Evolutionary conservation across 2,888 invertebrate species (phyloP).

Genomic region (Melinaea menophilus): DNA sequence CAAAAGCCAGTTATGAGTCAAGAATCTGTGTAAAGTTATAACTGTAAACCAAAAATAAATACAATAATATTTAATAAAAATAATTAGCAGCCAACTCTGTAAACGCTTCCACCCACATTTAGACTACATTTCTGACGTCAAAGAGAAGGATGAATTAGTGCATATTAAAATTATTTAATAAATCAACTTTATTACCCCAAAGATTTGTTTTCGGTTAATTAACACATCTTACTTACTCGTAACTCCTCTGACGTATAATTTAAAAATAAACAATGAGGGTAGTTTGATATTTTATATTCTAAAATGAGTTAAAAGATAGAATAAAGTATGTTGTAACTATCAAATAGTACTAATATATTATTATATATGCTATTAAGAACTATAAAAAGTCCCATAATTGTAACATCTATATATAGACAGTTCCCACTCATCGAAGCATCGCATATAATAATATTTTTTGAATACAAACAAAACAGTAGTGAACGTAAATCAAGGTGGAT

Average conservation of each 20-base stretch:
- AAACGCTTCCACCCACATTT: slow-evolving; percentile 32
- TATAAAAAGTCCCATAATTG: too few species aligned
- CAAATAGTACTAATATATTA: too few species aligned
- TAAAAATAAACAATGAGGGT: slow-evolving; percentile 9
- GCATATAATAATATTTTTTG: slow-evolving; percentile 13
- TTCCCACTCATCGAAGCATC: too few species aligned
- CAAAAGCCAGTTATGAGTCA: too few species aligned
- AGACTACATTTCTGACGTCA: slow-evolving; percentile 32
- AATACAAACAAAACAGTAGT: slow-evolving; percentile 33
- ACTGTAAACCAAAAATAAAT: too few species aligned
- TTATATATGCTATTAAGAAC: too few species aligned
- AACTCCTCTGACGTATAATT: slow-evolving; percentile 23
- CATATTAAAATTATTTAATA: slow-evolving; percentile 76
- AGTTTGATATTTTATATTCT: background rate
- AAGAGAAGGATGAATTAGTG: slow-evolving; percentile 70
- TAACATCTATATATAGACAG: too few species aligned
- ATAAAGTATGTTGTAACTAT: too few species aligned
- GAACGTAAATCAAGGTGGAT: slow-evolving; percentile 36
- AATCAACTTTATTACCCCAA: slow-evolving; percentile 67
- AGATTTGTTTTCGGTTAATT: slow-evolving; percentile 72
- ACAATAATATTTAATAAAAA: too few species aligned
- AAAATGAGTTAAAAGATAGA: too few species aligned
- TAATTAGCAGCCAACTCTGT: background rate
- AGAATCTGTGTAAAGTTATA: too few species aligned
- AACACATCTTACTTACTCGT: slow-evolving; percentile 38